phyloP scores from a whole-genome alignment of 2,113 vertebrate species.

The Gulo gulo region DNA sequence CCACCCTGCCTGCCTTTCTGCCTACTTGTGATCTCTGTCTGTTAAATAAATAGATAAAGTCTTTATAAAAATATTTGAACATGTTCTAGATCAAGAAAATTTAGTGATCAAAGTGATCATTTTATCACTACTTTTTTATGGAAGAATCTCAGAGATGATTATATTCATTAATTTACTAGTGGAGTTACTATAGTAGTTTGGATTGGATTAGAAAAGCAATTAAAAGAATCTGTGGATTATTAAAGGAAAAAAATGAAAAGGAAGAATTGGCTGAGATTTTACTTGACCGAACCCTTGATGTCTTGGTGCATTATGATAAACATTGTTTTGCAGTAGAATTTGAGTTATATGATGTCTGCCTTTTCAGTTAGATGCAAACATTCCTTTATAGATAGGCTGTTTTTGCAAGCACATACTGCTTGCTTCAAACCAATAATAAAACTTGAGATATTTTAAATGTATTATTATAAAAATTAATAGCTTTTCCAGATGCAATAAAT shows the following conservation, averaged over 20 bases:
- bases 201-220: neutral
- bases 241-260: neutral
- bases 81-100: neutral
- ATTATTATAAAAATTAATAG: neutral
- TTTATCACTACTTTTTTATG: neutral
- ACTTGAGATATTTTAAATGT: neutral
- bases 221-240: neutral
- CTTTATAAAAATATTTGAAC: neutral
- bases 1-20: too few species aligned
- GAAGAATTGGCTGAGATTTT: neutral
- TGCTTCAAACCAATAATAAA: neutral
- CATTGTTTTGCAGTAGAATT: neutral
- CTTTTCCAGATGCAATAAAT: neutral
- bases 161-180: neutral
- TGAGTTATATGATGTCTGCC: neutral
- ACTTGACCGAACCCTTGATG: neutral
- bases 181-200: neutral
- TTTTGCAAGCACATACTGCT: neutral
- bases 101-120: neutral
- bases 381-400: neutral
- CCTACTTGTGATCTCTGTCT: too few species aligned
- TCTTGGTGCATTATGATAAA: neutral
- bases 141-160: neutral
- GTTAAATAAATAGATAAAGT: too few species aligned
- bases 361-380: neutral